Evolutionary conservation across 2,797 vertebrate species (phyloP).

Genomic region (Bryconaethiops microstoma): DNA sequence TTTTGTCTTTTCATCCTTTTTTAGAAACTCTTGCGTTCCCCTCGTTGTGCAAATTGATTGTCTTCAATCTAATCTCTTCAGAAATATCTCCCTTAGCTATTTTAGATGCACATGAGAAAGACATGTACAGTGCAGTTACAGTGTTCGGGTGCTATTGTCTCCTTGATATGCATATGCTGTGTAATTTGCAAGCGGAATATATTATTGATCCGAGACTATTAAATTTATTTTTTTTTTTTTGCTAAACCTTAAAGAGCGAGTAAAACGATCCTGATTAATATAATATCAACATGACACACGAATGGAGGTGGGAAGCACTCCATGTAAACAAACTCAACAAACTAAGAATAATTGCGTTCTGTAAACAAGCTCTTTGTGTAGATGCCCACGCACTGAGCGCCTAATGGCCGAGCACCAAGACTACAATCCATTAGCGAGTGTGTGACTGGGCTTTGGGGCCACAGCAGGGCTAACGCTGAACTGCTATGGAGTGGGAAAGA

Average conservation of each 20-base stretch:
- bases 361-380: constrained; percentile 76
- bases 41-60: no score
- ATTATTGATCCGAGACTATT: neutral
- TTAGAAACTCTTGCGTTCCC: no score
- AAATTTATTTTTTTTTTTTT: no score
- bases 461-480: neutral
- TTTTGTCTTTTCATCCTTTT: no score
- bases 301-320: constrained; percentile 73
- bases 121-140: no score
- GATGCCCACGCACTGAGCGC: constrained; percentile 34
- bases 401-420: constrained; percentile 36
- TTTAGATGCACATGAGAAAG: no score
- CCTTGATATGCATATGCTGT: neutral
- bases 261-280: constrained; percentile 56
- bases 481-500: neutral
- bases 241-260: neutral
- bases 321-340: constrained; percentile 79
- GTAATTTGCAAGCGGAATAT: neutral
- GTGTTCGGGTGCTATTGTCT: no score
- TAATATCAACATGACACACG: constrained; percentile 2
- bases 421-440: constrained; percentile 41
- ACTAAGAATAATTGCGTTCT: constrained; percentile 78
- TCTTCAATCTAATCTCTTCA: no score
- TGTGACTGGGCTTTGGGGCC: constrained; percentile 6
- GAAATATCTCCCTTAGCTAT: no score